These are phyloP conservation scores for Pecten maximus DNA, from an alignment of 2,888 invertebrate species.

Conservation along the genomic window DNA sequence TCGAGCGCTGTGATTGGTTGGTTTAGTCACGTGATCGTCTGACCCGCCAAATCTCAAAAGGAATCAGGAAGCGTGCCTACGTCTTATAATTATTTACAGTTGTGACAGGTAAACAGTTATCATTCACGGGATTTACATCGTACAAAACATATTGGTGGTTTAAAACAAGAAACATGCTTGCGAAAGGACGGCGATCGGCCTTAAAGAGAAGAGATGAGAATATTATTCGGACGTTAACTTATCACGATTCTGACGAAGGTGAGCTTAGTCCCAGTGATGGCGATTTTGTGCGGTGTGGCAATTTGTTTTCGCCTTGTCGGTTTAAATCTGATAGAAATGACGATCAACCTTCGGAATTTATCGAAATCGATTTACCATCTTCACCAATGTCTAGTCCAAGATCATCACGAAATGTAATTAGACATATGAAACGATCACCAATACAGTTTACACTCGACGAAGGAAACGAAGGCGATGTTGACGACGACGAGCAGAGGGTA, in stretches of 20 bases:
- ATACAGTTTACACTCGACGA: constrained; percentile 64
- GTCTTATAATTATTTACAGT: constrained; percentile 22
- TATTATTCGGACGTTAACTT: constrained; percentile 65
- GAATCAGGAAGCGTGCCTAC: constrained; percentile 45
- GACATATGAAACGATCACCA: constrained; percentile 62
- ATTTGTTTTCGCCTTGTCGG: constrained; percentile 62
- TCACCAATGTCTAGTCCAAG: constrained; percentile 67
- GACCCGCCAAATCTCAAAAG: constrained; percentile 77
- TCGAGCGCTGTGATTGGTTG: constrained; percentile 66
- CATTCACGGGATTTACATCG: constrained; percentile 9
- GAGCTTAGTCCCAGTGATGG: constrained; percentile 64
- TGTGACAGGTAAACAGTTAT: constrained; percentile 37
- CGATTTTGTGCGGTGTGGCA: constrained; percentile 59
- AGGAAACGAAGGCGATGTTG: constrained; percentile 56
- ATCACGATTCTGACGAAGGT: constrained; percentile 68
- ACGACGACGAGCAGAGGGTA: constrained; percentile 63
- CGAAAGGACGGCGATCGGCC: constrained; percentile 63
- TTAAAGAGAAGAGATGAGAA: constrained; percentile 63
- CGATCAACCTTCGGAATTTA: constrained; percentile 66
- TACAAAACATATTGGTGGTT: constrained; percentile 34
- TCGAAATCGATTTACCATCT: constrained; percentile 70
- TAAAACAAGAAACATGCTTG: not conserved
- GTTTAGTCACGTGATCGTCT: constrained; percentile 72
- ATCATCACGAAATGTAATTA: constrained; percentile 60
- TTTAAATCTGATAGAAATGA: constrained; percentile 52